Percentiles rank a stretch among this genome's conserved stretches.
Conservation (phyloP, 2,888 invertebrate species). For the Teleogryllus oceanicus region DNA sequence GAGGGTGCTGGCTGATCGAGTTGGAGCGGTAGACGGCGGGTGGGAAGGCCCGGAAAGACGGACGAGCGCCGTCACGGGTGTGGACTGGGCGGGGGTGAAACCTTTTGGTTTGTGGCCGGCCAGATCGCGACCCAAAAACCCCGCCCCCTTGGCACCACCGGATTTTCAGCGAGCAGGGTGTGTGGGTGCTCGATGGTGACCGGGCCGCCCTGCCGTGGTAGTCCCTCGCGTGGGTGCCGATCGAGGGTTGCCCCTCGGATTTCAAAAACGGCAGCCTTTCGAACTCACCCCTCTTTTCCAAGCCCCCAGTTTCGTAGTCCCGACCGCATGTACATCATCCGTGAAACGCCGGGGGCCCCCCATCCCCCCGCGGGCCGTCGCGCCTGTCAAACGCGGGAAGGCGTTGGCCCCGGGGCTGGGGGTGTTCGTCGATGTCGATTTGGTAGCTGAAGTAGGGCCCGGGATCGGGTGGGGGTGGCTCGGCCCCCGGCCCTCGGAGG, state of each 20-base stretch:
- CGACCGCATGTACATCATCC: conserved; percentile 89
- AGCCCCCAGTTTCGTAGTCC: conserved; percentile 87
- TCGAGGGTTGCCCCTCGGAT: conserved; percentile 80
- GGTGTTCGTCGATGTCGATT: conserved; percentile 27
- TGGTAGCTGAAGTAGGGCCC: conserved; percentile 27
- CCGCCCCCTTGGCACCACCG: background rate
- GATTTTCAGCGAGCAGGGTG: background rate
- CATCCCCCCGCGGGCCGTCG: conserved; percentile 21
- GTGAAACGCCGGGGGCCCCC: conserved; percentile 72
- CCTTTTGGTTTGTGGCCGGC: background rate
- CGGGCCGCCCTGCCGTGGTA: background rate
- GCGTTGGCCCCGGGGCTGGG: conserved; percentile 3
- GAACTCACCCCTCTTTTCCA: conserved; percentile 81
- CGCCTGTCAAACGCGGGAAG: conserved; percentile 3
- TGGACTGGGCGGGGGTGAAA: conserved; percentile 5
- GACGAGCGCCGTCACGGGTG: background rate
- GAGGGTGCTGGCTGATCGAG: background rate
- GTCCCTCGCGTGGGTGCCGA: background rate
- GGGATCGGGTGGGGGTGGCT: conserved; percentile 24
- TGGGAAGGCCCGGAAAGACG: background rate
- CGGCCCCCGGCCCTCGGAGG: conserved; percentile 18
- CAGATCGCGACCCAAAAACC: no score
- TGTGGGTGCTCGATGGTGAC: background rate
- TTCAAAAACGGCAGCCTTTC: conserved; percentile 82
- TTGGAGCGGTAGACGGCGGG: background rate